phyloP scores from a whole-genome alignment of 1,140 invertebrate genomes.

The Holotrichia oblita region DNA sequence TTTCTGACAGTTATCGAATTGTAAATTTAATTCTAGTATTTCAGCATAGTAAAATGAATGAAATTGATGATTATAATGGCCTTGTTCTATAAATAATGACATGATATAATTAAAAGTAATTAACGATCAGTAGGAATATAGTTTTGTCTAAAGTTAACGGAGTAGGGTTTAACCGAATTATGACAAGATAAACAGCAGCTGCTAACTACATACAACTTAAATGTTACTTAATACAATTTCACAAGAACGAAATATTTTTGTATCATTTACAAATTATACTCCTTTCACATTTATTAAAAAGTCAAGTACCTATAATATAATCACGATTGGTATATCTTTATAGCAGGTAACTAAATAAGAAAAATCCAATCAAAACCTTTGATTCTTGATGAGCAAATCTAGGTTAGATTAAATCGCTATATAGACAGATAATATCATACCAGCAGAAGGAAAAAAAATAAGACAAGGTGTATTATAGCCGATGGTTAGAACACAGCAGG shows the following conservation, averaged over 20 bases:
- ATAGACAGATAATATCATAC: no score
- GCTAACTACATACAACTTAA: no score
- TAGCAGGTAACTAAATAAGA: no score
- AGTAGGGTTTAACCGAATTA: background rate
- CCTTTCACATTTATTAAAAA: background rate
- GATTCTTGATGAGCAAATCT: no score
- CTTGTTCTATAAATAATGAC: conserved; percentile 30
- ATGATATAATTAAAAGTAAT: conserved; percentile 2
- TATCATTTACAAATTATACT: background rate
- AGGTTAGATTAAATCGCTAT: no score
- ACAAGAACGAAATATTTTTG: background rate
- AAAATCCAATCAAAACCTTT: no score
- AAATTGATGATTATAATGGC: background rate
- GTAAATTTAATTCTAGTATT: no score
- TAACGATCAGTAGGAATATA: background rate
- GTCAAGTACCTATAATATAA: background rate
- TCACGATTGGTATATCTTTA: background rate
- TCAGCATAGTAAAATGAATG: no score
- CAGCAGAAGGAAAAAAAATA: no score
- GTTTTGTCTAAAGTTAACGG: background rate
- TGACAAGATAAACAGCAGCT: background rate
- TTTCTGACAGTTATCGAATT: no score
- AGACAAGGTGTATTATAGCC: no score
- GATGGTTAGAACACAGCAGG: background rate
- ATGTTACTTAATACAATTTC: no score